Percentiles rank a stretch among this genome's conserved stretches.
These are phyloP conservation scores for Tenthredo mesomela DNA, from an alignment of 2,888 invertebrate genomes.

Conservation along the genomic window DNA sequence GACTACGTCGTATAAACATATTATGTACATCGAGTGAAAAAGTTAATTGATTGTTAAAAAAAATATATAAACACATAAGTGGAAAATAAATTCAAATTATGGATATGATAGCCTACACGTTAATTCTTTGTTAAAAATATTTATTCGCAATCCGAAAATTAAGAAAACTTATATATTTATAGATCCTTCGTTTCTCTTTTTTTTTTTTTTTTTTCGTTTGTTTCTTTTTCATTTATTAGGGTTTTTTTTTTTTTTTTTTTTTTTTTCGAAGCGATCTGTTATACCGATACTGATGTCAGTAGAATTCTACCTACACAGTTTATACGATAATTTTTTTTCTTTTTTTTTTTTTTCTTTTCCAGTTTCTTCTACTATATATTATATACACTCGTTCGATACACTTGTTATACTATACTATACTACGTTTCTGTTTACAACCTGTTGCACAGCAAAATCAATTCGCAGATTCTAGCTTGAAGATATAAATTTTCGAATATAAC, in stretches of 20 bases:
- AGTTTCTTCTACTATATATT: neutral
- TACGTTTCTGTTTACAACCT: slow-evolving; percentile 11
- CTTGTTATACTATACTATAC: neutral
- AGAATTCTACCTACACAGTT: neutral
- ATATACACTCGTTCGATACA: neutral
- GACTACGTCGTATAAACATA: neutral
- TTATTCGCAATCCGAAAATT: neutral
- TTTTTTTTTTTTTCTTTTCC: neutral
- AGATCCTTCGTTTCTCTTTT: neutral
- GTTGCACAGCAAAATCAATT: slow-evolving; percentile 14
- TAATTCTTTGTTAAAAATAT: neutral
- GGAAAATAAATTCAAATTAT: neutral
- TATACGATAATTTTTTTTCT: neutral
- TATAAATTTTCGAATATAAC: neutral
- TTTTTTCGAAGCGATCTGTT: neutral
- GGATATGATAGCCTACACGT: neutral
- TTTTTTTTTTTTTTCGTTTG: neutral
- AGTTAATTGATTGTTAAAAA: neutral
- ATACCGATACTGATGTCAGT: neutral
- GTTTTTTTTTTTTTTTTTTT: neutral
- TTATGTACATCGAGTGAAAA: neutral
- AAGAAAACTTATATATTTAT: neutral
- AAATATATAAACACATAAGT: neutral
- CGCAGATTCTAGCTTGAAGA: neutral
- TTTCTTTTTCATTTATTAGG: neutral